These are phyloP conservation scores for Trematomus bernacchii DNA, from an alignment of 2,797 vertebrate species.

Conservation along the genomic window DNA sequence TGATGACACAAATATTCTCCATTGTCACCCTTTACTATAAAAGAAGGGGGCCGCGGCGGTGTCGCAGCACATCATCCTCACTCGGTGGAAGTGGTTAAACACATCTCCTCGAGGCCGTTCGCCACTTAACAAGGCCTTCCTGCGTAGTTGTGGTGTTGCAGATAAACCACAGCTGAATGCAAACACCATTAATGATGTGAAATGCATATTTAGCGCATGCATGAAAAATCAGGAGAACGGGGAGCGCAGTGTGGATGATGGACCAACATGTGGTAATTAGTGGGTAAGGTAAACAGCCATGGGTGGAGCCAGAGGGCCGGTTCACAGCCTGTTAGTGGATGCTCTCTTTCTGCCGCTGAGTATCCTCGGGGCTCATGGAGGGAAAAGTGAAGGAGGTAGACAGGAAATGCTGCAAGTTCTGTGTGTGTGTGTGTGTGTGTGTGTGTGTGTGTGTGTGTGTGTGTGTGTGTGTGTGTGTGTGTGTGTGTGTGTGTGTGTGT, in stretches of 20 bases:
- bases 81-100: slow-evolving; percentile 56
- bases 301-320: slow-evolving; percentile 56
- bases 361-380: slow-evolving; percentile 46
- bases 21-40: slow-evolving; percentile 6
- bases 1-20: slow-evolving; percentile 67
- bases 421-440: slow-evolving; percentile 6
- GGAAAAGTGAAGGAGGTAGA: slow-evolving; percentile 18
- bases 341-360: slow-evolving; percentile 32
- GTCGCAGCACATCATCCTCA: slow-evolving; percentile 40
- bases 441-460: slow-evolving; percentile 1
- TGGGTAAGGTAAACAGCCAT: slow-evolving; percentile 65
- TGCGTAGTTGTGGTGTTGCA: slow-evolving; percentile 34
- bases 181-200: slow-evolving; percentile 50
- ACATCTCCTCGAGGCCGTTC: slow-evolving; percentile 42
- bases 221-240: slow-evolving; percentile 7
- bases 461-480: not conserved
- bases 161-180: slow-evolving; percentile 33
- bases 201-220: slow-evolving; percentile 33
- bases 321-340: slow-evolving; percentile 59
- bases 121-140: slow-evolving; percentile 43
- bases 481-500: too few species aligned
- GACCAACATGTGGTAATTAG: slow-evolving; percentile 69
- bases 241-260: slow-evolving; percentile 40
- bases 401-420: slow-evolving; percentile 40
- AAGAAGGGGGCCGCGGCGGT: slow-evolving; percentile 57